phyloP scores from a whole-genome alignment of 2,888 invertebrate species.

The Pachycephus smyrnensis region DNA sequence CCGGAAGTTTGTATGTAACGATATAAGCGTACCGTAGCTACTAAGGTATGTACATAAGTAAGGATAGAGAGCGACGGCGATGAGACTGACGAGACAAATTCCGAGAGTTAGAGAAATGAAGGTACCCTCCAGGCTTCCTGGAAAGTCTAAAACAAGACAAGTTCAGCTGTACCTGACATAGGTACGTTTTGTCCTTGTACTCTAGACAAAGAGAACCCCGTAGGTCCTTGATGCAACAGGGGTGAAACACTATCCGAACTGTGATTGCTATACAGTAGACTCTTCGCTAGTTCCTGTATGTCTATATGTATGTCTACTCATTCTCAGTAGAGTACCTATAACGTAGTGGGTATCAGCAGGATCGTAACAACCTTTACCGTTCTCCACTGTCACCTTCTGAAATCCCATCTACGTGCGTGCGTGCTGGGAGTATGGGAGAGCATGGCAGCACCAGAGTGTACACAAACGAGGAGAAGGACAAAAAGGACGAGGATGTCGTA shows the following conservation, averaged over 20 bases:
- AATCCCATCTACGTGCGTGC: neutral
- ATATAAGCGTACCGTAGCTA: neutral
- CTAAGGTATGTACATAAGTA: neutral
- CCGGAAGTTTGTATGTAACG: neutral
- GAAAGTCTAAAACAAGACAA: neutral
- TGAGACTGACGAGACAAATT: neutral
- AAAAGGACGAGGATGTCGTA: neutral
- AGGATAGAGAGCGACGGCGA: neutral
- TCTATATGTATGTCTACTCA: neutral
- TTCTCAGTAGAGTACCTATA: neutral
- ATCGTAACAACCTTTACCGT: neutral
- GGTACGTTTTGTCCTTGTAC: neutral
- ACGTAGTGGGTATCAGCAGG: neutral
- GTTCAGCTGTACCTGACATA: neutral
- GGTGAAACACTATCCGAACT: slow-evolving; percentile 50
- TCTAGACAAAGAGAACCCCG: neutral
- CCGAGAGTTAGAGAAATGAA: neutral
- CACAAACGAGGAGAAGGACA: neutral
- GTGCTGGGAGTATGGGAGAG: neutral
- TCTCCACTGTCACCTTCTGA: neutral
- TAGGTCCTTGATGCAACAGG: slow-evolving; percentile 12
- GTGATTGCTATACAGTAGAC: slow-evolving; percentile 47
- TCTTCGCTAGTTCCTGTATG: neutral
- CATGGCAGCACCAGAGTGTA: neutral
- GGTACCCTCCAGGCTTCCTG: neutral